phyloP scores from a whole-genome alignment of 2,113 vertebrate genomes.

The Benthochromis sp. region DNA sequence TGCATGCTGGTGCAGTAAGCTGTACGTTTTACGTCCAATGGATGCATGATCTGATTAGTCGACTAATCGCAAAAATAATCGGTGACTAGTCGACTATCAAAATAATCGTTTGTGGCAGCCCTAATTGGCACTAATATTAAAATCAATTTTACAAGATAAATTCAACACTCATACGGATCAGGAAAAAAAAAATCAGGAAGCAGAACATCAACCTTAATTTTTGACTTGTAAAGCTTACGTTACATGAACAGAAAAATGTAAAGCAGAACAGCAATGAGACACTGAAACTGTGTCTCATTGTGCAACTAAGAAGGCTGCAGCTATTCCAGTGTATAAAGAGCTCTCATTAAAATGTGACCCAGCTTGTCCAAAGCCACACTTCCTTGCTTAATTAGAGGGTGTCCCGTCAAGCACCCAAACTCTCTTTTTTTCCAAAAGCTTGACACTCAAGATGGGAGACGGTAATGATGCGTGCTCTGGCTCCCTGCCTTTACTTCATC shows the following conservation, averaged over 20 bases:
- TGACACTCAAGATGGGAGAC: not conserved
- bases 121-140: not conserved
- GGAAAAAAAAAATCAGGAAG: not conserved
- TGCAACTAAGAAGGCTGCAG: not conserved
- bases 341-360: slow-evolving; percentile 37
- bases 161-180: not conserved
- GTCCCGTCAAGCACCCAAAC: not conserved
- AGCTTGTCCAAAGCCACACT: slow-evolving; percentile 9
- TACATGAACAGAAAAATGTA: not conserved
- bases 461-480: not conserved
- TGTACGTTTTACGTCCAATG: not conserved
- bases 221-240: not conserved
- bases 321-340: not conserved
- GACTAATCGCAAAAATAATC: too few species aligned
- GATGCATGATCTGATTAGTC: not conserved
- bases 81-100: too few species aligned
- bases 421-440: not conserved
- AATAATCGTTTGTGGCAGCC: not conserved
- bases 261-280: not conserved
- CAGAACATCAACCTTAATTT: not conserved
- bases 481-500: not conserved
- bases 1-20: not conserved
- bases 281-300: not conserved
- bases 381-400: slow-evolving; percentile 21
- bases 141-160: not conserved